A percentile compares a stretch with the other conserved stretches of the same genome.
These are phyloP conservation scores for Leptonema lineaticorne DNA, from an alignment of 1,140 invertebrate species.

Conservation along the genomic window DNA sequence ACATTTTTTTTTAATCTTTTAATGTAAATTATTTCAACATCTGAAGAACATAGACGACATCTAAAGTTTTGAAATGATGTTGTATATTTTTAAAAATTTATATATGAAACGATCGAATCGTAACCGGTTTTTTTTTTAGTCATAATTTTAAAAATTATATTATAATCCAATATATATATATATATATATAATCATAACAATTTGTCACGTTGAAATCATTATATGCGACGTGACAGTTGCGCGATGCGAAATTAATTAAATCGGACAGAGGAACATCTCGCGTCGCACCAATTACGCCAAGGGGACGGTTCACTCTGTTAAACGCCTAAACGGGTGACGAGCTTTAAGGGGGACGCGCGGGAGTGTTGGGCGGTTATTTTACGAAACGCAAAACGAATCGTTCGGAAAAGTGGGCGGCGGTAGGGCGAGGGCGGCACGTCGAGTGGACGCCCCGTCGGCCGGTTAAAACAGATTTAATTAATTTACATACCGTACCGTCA, in stretches of 20 bases:
- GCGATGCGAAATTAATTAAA: constrained; percentile 25
- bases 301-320: too few relatives aligned
- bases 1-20: too few relatives aligned
- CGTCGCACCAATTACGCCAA: constrained; percentile 15
- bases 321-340: neutral
- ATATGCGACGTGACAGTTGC: constrained; percentile 14
- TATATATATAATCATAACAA: neutral
- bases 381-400: constrained; percentile 24
- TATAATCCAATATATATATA: too few relatives aligned
- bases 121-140: too few relatives aligned
- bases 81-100: too few relatives aligned
- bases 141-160: too few relatives aligned
- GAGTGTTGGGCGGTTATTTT: neutral
- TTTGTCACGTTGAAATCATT: neutral
- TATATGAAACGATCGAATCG: too few relatives aligned
- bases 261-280: constrained; percentile 3
- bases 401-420: too few relatives aligned
- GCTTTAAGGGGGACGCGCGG: too few relatives aligned
- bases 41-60: too few relatives aligned
- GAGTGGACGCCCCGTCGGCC: neutral
- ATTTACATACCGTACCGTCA: constrained; percentile 23
- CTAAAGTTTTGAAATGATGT: too few relatives aligned
- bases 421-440: neutral
- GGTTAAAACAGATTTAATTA: constrained; percentile 28
- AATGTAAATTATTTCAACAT: too few relatives aligned